Evolutionary conservation across 2,113 vertebrate genomes (phyloP), one percentile per base, ranked within the genome.

Genomic region (Corvus hawaiiensis): DNA sequence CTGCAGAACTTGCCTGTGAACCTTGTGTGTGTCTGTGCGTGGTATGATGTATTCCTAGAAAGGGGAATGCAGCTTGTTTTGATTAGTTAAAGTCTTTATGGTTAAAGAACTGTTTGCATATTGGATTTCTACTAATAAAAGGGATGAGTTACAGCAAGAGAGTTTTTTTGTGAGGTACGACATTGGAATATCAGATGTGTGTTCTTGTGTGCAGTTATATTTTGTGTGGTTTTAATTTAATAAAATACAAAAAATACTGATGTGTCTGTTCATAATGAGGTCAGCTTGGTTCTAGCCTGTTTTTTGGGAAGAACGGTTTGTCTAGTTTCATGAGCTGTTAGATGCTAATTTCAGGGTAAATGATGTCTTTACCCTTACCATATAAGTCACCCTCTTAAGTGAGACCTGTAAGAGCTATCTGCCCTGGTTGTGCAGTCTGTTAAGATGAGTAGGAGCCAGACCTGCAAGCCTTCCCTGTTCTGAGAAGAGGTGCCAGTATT

Each of bases 151-250:
- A 78, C 32, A 75, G 44, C 87, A 90, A 92, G 66, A 96, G 76
- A 23, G 59, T 73, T 93, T 95, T 96, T 84, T 94, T 75, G 92
- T 93, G 90, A 95, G 89, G 87, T 90, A 46, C 1, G 48, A 77
- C 56, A 79, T 76, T 87, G 88, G 46, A 88, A 87, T 88, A 88
- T 87, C 83, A 94, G 88, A 55, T 52, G 69, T 95, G 69, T 83
- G 84, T 96, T 96, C 35, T 82, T 97, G 81, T 96, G 75, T 94
- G 94, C 68, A 90, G 77, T 92, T 92, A 72, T 14, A 84, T 89
- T 94, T 96, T 84, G 64, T 94, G 93, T 96, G 86, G 82, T 86
- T 97, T 97, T 96, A 94, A 95, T 93, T 95, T 94, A 96, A 97
- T 97, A 96, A 97, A 90, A 97, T 87, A 52, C 21, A 92, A 52